Evolutionary conservation across 2,797 vertebrate species (phyloP).

Genomic region (Schizopygopsis pylzovi): DNA sequence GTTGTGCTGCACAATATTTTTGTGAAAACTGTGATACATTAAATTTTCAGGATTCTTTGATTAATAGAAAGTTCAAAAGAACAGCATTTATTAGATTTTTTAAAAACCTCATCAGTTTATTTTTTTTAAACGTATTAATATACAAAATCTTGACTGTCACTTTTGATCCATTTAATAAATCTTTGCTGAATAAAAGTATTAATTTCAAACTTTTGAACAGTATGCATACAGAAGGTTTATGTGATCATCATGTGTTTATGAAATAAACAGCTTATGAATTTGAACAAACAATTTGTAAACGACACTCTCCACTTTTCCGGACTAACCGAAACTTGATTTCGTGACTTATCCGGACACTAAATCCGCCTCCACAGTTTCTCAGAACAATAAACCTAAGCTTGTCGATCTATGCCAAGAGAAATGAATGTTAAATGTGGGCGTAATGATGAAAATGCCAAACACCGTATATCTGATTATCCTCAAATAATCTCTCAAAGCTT

Average conservation of each 20-base stretch:
- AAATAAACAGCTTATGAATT: background rate
- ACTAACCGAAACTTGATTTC: conserved; percentile 1
- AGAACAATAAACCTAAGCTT: background rate
- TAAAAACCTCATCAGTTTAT: too few species aligned
- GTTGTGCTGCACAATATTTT: background rate
- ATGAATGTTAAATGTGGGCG: conserved; percentile 15
- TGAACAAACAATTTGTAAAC: background rate
- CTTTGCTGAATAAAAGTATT: background rate
- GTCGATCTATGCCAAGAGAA: background rate
- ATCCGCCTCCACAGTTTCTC: conserved; percentile 8
- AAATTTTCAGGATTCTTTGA: background rate
- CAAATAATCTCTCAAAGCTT: background rate
- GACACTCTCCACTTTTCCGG: conserved; percentile 1
- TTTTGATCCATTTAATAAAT: background rate
- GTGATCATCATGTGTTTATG: background rate
- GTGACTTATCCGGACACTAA: conserved; percentile 9
- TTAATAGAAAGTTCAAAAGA: background rate
- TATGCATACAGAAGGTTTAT: background rate
- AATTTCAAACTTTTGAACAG: background rate
- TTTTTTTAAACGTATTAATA: background rate
- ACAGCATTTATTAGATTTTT: background rate
- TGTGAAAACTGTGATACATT: background rate
- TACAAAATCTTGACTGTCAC: background rate
- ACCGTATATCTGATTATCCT: background rate
- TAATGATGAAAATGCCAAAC: background rate